Percentiles rank a stretch among this genome's conserved stretches.
Evolutionary conservation across 1,140 invertebrate species (phyloP).

Genomic region (Ptiloglossa arizonensis): DNA sequence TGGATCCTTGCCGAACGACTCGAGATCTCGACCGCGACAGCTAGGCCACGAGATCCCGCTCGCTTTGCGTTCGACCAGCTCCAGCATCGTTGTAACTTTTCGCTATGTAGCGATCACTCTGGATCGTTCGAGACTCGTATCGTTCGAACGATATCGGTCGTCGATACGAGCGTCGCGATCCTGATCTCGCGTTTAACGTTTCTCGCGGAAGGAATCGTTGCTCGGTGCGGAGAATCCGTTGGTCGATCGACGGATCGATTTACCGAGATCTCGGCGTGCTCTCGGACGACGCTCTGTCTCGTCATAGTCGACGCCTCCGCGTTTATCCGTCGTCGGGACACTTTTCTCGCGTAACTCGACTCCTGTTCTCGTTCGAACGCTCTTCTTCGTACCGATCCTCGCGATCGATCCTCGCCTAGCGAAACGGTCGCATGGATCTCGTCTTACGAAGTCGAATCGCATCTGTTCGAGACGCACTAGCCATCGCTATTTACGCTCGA

Average conservation of each 20-base stretch:
- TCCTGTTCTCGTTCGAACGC: neutral
- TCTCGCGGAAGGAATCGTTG: neutral
- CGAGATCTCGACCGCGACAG: slow-evolving; percentile 61
- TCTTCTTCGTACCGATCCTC: neutral
- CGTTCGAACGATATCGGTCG: too few species aligned
- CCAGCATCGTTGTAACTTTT: slow-evolving; percentile 70
- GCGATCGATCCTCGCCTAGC: neutral
- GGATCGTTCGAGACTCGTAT: neutral
- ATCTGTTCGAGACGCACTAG: too few species aligned
- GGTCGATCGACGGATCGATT: slow-evolving; percentile 3
- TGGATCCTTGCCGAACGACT: slow-evolving; percentile 50
- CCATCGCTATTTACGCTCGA: too few species aligned
- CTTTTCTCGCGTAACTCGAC: slow-evolving; percentile 21
- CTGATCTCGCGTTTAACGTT: neutral
- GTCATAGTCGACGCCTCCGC: neutral
- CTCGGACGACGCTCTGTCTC: too few species aligned
- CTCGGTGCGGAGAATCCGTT: neutral
- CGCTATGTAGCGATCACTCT: neutral
- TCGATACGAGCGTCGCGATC: neutral
- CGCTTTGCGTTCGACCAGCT: slow-evolving; percentile 72
- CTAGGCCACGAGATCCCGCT: slow-evolving; percentile 73
- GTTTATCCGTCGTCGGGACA: slow-evolving; percentile 12
- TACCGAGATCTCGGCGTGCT: slow-evolving; percentile 1
- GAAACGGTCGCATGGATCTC: slow-evolving; percentile 42
- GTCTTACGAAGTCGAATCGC: slow-evolving; percentile 28